Base-by-base conservation (phyloP, 2,113 vertebrate genomes). In the Anolis sagrei region DNA sequence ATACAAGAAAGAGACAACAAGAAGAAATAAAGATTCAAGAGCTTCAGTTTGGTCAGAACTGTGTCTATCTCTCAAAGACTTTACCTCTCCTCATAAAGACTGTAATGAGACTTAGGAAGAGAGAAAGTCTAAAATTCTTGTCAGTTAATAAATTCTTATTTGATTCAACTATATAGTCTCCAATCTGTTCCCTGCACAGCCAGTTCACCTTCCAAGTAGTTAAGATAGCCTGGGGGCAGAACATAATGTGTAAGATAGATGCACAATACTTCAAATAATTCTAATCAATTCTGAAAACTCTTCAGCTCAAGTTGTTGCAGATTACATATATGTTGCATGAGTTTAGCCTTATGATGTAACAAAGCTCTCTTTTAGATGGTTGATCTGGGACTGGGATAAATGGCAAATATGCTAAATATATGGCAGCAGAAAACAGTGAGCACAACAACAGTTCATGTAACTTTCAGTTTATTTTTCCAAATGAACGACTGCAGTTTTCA, bases 401-500 rank as follows among this genome's bases (percentile, higher is more conserved):
- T 7, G 21, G 70, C 54, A 48, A 83, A 66, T 62, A 39, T 21
- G 21, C 39, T 76, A 58, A 32, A 34, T 44, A 16, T 49, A n/a
- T 66, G 39, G 13, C 13, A 64, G 36, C 62, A 9, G 54, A 82
- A 64, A 75, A 70, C 73, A 27, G 14, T 75, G 19, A 8, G 21
- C 34, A 48, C 32, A 72, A 19, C 2, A 61, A 32, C 16, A 27
- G 16, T 85, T 79, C 49, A 39, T 0, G 1, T 61, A n/a, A 75
- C 0, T 0, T 89, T 81, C 72, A 23, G 25, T 88, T 82, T 21
- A 21, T 19, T 44, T 5, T 44, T 2, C 25, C 68, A 44, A 48
- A 36, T 18, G 34, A 27, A 18, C 79, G 82, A 74, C 5, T 66
- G 39, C 9, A 75, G 79, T 61, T 80, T 76, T 88, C 48, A 86